A percentile compares a stretch with the other conserved stretches of the same genome.
Evolutionary conservation across 2,113 vertebrate species (phyloP).

Genomic region (Erpornis zantholeuca): DNA sequence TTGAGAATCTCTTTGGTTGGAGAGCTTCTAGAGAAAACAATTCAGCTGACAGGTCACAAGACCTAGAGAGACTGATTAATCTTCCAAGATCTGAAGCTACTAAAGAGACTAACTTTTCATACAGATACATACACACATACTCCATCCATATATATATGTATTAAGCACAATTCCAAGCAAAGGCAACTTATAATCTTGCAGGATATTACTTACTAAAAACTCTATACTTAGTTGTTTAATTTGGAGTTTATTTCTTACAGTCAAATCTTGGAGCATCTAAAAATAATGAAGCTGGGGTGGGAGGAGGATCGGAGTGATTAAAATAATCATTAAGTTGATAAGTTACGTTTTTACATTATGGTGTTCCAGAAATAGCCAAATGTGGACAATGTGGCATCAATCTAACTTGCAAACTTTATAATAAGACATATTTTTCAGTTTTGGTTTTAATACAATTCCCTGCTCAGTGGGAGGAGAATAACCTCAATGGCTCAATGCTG

Average conservation of each 20-base stretch:
- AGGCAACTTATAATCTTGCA: neutral
- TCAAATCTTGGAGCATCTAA: neutral
- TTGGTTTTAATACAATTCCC: neutral
- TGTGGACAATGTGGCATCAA: neutral
- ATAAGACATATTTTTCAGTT: neutral
- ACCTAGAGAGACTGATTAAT: neutral
- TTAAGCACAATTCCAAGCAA: neutral
- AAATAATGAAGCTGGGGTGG: neutral
- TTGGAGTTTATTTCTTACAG: neutral
- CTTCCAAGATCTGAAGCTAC: neutral
- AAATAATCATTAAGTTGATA: neutral
- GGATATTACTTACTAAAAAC: neutral
- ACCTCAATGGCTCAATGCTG: neutral
- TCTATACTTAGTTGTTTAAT: neutral
- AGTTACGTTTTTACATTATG: neutral
- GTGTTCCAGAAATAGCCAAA: neutral
- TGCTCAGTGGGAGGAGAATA: neutral
- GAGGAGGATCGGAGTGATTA: neutral
- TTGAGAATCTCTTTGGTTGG: neutral
- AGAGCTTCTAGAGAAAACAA: neutral
- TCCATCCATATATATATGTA: neutral
- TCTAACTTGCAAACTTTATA: neutral
- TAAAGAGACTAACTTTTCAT: neutral
- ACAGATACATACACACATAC: neutral
- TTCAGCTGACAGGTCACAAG: neutral